A percentile compares a stretch with the other conserved stretches of the same genome.
phyloP scores from a whole-genome alignment of 2,797 vertebrate genomes.

The Masticophis lateralis region DNA sequence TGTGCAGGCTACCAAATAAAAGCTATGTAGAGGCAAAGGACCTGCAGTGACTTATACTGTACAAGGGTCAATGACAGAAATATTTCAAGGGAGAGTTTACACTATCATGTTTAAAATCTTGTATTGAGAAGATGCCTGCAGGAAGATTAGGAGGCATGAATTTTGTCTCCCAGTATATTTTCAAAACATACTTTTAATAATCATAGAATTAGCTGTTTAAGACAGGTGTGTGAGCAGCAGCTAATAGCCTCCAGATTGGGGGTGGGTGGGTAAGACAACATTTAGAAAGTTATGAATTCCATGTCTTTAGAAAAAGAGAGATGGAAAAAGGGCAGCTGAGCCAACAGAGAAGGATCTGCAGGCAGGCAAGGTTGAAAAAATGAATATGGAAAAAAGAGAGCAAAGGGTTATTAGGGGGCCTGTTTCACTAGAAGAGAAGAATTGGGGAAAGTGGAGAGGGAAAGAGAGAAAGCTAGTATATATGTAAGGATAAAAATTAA shows the following conservation, averaged over 20 bases:
- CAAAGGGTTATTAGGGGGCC: not conserved
- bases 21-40: not conserved
- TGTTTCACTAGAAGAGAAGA: not conserved
- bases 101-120: slow-evolving; percentile 4
- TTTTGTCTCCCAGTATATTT: slow-evolving; percentile 30
- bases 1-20: slow-evolving; percentile 13
- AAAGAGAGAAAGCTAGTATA: not conserved
- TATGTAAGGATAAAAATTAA: not conserved
- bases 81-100: not conserved
- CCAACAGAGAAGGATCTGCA: not conserved
- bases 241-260: slow-evolving; percentile 27
- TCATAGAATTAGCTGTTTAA: slow-evolving; percentile 10
- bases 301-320: not conserved
- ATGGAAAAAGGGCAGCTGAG: not conserved
- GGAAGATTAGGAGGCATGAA: not conserved
- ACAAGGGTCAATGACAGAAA: not conserved
- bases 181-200: slow-evolving; percentile 30
- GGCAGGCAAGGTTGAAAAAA: not conserved
- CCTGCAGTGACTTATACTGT: not conserved
- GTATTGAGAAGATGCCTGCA: not conserved
- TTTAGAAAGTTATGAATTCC: slow-evolving; percentile 3
- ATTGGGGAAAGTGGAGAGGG: not conserved
- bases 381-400: not conserved
- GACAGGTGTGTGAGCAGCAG: slow-evolving; percentile 30
- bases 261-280: not conserved